Evolutionary conservation across 2,797 vertebrate genomes (phyloP), one percentile per base, ranked within the genome.

Genomic region (Mus caroli): DNA sequence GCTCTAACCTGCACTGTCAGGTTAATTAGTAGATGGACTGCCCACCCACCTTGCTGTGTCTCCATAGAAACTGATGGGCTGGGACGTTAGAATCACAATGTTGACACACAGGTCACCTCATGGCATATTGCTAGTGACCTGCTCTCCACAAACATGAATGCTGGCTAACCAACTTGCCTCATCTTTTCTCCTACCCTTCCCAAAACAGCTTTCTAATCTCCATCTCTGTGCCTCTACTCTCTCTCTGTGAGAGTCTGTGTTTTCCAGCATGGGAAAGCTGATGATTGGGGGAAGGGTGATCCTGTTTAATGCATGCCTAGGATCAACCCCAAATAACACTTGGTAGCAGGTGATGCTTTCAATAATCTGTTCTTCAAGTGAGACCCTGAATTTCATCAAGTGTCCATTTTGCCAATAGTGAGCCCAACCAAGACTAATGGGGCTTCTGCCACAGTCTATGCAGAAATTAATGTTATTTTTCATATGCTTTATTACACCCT

Each of bases 41-140:
- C 52, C 86, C 79, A 11, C 76, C 64, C 22, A 11, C 78, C 77
- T 88, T 52, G 58, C 58, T 28, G 43, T 24, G 28, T 56, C 77
- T 83, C 67, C 90, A 6, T 52, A 87, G 46, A 54, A 96, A 79
- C 50, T 69, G 64, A 84, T 76, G 40, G 64, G 60, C 5, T 58
- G 31, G 46, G 46, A 9, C 34, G 17, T 9, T 9, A 60, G 75
- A 56, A 54, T 89, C 9, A 34, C 76, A 73, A 52, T 22, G 9
- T 75, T 26, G 28, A 20, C 67, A 76, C 64, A 82, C 62, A 93
- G 14, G 43, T 93, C 89, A 73, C n/a, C 17, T 4, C 6, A 14
- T 10, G 7, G 22, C 24, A 0, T 1, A 6, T 54, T 64, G 60
- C 34, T 60, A 73, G 26, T 71, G 12, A 22, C 14, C 24, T 3